Percentiles rank a stretch among this genome's conserved stretches.
phyloP scores from a whole-genome alignment of 2,888 invertebrate genomes.

The Pandemis cinnamomeana region DNA sequence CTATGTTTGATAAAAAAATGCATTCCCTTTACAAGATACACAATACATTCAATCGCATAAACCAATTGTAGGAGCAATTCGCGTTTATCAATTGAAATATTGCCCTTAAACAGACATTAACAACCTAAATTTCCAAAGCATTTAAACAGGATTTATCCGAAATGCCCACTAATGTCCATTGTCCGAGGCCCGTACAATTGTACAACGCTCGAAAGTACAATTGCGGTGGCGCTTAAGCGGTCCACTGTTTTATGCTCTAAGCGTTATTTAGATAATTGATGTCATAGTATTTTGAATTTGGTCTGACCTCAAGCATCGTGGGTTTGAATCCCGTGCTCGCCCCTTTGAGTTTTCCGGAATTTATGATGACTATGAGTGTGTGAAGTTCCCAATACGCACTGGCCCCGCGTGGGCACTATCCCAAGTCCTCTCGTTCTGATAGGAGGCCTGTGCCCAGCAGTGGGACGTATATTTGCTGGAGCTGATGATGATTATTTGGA shows the following conservation, averaged over 20 bases:
- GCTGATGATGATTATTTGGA: too few relatives aligned
- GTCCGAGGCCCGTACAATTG: constrained; percentile 1
- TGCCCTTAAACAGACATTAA: constrained; percentile 15
- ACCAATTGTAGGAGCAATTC: constrained; percentile 3
- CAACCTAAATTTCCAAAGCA: constrained; percentile 30
- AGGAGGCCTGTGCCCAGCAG: too few relatives aligned
- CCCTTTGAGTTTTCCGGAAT: too few relatives aligned
- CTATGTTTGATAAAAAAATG: not conserved
- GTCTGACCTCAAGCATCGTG: too few relatives aligned
- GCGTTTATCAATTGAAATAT: constrained; percentile 22
- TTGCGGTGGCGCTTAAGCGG: not conserved
- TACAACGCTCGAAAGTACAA: not conserved
- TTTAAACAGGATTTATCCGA: constrained; percentile 30
- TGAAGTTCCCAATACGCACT: too few relatives aligned
- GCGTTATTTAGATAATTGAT: constrained; percentile 10
- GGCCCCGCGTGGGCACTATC: too few relatives aligned
- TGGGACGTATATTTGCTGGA: too few relatives aligned
- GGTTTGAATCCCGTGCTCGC: too few relatives aligned
- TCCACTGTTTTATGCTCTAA: constrained; percentile 10
- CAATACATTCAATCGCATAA: constrained; percentile 1
- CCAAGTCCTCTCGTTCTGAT: too few relatives aligned
- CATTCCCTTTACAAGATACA: not conserved
- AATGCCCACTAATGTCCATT: constrained; percentile 32
- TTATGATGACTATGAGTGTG: too few relatives aligned
- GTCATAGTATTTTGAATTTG: not conserved